Evolutionary conservation across 2,888 invertebrate species (phyloP), one percentile per base, ranked within the genome.

Genomic region (Ceramica pisi): DNA sequence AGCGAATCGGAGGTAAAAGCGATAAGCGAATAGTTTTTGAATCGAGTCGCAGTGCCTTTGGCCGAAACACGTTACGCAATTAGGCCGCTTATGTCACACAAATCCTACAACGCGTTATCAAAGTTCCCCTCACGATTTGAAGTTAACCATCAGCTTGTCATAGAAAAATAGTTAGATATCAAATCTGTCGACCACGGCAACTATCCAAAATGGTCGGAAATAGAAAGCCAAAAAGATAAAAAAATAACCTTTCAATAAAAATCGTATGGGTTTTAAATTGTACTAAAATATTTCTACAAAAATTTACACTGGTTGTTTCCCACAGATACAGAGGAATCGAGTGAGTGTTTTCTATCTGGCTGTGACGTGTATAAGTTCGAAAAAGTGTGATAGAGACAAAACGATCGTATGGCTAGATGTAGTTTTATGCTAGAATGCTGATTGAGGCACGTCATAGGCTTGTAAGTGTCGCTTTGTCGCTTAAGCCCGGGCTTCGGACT

Each of bases 241-340:
- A 73, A 51, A 68, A 50, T n/a, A 60, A 68, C 16, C 23, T 21
- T 48, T 12, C 38, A 35, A 31, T 60, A 41, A 72, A 55, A 60
- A 51, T 26, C 10, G 46, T 44, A 31, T 26, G 41, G 31, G 35
- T 67, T 77, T 61, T 10, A 44, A 44, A 67, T 53, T 21, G 16
- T 23, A 23, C 19, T 51, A 26, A 67, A 64, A 56, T 64, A 64
- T 72, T 67, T 67, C 23, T 16, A 26, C 44, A n/a, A 7, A 67
- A 69, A 65, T 35, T 50, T 14, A 21, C 41, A 41, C 56, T 8
- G 23, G 6, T 56, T 21, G n/a, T 21, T 35, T n/a, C n/a, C n/a
- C n/a, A 14, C n/a, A 35, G 6, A 1, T 2, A 7, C n/a, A n/a
- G 1, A n/a, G 10, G 56, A 35, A 56, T 35, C 3, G n/a, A 56